Base-by-base conservation (phyloP, 2,113 vertebrate genomes). In the Mesitornis unicolor region DNA sequence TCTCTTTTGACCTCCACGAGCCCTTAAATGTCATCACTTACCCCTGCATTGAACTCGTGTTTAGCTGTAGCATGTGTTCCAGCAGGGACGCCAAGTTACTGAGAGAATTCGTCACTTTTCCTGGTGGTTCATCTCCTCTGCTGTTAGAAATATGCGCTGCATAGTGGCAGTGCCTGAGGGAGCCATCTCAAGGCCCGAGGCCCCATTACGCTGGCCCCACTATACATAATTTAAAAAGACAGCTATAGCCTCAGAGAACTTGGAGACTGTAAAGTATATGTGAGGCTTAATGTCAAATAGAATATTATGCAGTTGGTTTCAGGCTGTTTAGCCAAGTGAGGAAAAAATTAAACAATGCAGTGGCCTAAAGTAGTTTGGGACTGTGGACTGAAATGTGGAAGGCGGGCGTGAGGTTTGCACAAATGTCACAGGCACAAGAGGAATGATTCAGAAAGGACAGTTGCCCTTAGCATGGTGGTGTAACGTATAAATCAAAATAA, bases 401-500 rank as follows among this genome's bases (percentile, higher is more conserved):
- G 31, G 74, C 51, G 80, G 83, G 43, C 13, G 14, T 2, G 19
- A 90, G n/a, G 28, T 54, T 84, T 86, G 40, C 51, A 35, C 38
- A 57, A 77, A 86, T 90, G 75, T 83, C 88, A 90, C 45, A 36
- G 71, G 26, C 36, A 22, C 75, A 43, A 67, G 33, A 84, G 22
- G 68, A 83, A 68, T 81, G 59, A 74, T 83, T 74, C 86, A 56
- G 79, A 51, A 38, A 86, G 21, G 40, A 82, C 38, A 67, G 19
- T 51, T 84, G 76, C 85, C 57, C 90, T 87, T 54, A 81, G 48
- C 65, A 10, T 31, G 10, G 42, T 87, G 43, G 48, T 78, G 68
- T 80, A 63, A 92, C 83, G 80, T 92, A 61, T 43, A 92, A 89
- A 90, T 71, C 22, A 69, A 87, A 96, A 95, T 89, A 90, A 84